Base-by-base conservation (phyloP, 2,797 vertebrate genomes). In the Varecia variegata region DNA sequence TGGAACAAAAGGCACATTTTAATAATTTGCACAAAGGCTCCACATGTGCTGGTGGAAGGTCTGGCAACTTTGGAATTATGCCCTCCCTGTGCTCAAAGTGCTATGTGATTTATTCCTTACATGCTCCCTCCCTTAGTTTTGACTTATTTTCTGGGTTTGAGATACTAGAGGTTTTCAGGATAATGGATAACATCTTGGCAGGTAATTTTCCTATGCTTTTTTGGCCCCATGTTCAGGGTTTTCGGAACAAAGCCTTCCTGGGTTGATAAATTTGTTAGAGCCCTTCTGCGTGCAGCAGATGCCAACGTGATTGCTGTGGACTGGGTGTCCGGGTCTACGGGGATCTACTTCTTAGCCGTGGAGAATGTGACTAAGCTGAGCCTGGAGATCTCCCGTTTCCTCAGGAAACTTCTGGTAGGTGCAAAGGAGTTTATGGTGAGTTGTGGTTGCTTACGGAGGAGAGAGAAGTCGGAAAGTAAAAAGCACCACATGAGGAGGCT, bases 201-300 rank as follows among this genome's bases (percentile, higher is more conserved):
- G 74, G 12, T 74, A 88, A 38, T 50, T 95, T 93, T 96, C 40
- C 32, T 71, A 20, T 79, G 67, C 85, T 96, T 92, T 94, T 77
- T 71, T 76, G 47, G 74, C 14, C 90, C 80, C 56, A 30, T 90
- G 14, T 71, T 21, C 95, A 99, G 99, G 96, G 99, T 98, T 17
- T 67, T 99, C 84, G 99, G 99, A 65, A 99, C 98, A 77, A 99
- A 99, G 95, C 99, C 99, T 0, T 99, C 99, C 82, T 99, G 99
- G 99, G 98, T 99, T 86, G 98, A 98, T 82, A 98, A 96, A 32
- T 98, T 99, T 96, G 98, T 99, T 18, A 80, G 71, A 74, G 98
- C 98, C 32, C 97, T 99, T 74, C 98, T 99, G 68, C 74, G 32
- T 17, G 98, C 92, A 40, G 97, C 98, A 74, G 98, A 98, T 14